These are phyloP conservation scores for Mactromeris polynyma DNA, from an alignment of 2,888 invertebrate species.

Conservation along the genomic window DNA sequence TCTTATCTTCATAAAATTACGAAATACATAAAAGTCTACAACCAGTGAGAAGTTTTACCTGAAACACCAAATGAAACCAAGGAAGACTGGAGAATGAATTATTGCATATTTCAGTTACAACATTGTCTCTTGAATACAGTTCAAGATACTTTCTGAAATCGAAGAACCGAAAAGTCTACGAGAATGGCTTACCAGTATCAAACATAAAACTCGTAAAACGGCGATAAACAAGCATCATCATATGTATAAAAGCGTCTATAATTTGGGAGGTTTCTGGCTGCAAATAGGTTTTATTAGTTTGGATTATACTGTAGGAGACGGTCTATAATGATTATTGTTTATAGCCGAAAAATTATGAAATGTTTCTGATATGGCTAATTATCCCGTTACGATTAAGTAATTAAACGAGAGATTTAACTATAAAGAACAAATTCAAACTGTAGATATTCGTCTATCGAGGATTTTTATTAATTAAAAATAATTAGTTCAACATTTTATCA, in stretches of 20 bases:
- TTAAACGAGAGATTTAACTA: slow-evolving; percentile 16
- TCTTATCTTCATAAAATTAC: background rate
- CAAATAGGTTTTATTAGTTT: background rate
- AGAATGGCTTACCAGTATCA: background rate
- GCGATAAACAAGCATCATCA: background rate
- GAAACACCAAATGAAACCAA: too few species aligned
- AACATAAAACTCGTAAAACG: background rate
- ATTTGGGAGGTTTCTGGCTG: background rate
- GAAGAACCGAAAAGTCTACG: background rate
- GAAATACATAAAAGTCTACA: too few species aligned
- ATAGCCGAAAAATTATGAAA: background rate
- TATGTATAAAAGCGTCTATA: background rate
- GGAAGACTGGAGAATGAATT: too few species aligned
- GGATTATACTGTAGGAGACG: background rate
- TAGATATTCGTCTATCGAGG: slow-evolving; percentile 31
- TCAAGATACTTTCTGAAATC: background rate
- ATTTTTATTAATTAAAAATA: slow-evolving; percentile 27
- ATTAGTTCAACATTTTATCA: slow-evolving; percentile 38
- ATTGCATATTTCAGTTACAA: background rate
- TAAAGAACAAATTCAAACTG: slow-evolving; percentile 3
- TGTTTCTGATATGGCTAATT: background rate
- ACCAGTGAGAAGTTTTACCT: too few species aligned
- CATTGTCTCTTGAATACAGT: background rate
- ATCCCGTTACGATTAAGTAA: background rate
- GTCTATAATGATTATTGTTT: slow-evolving; percentile 17